Conservation (phyloP, 2,113 vertebrate species). For the Athene cunicularia region DNA sequence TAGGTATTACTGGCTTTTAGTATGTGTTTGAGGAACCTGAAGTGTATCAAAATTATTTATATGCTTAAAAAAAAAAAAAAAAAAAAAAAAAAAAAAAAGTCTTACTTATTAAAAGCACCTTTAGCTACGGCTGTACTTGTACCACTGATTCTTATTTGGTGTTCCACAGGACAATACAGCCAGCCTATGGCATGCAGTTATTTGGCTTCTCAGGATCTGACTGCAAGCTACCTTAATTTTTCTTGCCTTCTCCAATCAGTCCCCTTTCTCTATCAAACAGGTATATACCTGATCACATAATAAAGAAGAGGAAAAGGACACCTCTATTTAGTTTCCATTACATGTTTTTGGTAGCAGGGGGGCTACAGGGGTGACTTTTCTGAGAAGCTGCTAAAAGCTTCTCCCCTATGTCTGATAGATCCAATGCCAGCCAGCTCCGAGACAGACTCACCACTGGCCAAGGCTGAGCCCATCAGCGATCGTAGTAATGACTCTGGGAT, state of each 20-base stretch:
- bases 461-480: background rate
- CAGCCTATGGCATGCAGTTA: background rate
- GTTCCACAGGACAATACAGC: background rate
- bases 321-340: background rate
- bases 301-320: background rate
- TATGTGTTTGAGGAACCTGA: background rate
- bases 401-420: background rate
- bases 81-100: background rate
- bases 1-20: background rate
- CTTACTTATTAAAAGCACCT: background rate
- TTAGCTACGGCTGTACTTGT: background rate
- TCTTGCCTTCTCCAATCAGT: background rate
- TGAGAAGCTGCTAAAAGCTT: background rate
- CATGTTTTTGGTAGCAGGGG: background rate
- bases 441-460: accelerated
- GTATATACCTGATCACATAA: background rate
- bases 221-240: background rate
- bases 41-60: background rate
- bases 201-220: background rate
- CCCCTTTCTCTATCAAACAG: background rate
- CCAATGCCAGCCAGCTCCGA: background rate
- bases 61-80: background rate
- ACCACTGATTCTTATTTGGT: background rate
- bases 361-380: background rate
- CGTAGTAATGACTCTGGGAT: background rate